A percentile compares a stretch with the other conserved stretches of the same genome.
Conservation (phyloP, 2,113 vertebrate species). For the Suncus etruscus region DNA sequence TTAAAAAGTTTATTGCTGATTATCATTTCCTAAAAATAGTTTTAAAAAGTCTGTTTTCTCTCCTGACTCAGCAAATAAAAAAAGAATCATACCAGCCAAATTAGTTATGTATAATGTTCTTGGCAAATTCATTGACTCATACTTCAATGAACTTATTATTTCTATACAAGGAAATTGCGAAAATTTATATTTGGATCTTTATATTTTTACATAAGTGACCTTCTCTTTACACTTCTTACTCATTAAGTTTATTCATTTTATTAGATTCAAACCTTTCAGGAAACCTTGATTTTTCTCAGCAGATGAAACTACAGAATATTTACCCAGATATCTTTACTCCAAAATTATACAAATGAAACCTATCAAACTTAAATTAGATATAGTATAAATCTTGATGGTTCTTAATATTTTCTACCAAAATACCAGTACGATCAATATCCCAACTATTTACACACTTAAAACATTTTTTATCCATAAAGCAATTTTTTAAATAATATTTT, state of each 20-base stretch:
- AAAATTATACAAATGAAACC: slow-evolving; percentile 49
- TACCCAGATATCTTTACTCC: slow-evolving; percentile 18
- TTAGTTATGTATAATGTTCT: slow-evolving; percentile 19
- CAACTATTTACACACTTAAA: neutral
- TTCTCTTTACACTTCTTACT: neutral
- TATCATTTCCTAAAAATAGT: slow-evolving; percentile 33
- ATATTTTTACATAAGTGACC: slow-evolving; percentile 42
- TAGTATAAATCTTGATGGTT: neutral
- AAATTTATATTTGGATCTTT: slow-evolving; percentile 61
- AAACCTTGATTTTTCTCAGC: neutral
- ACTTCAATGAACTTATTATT: slow-evolving; percentile 53
- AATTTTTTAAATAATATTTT: too few species aligned
- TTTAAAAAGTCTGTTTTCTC: neutral
- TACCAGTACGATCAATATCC: neutral
- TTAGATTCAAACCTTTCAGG: slow-evolving; percentile 50
- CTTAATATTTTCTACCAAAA: neutral
- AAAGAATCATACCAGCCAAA: neutral
- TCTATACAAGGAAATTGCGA: slow-evolving; percentile 40
- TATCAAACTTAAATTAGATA: slow-evolving; percentile 21
- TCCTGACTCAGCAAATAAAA: slow-evolving; percentile 32
- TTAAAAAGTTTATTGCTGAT: slow-evolving; percentile 4
- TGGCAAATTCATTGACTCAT: slow-evolving; percentile 10
- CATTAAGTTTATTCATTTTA: slow-evolving; percentile 16
- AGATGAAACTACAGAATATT: slow-evolving; percentile 38
- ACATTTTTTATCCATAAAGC: neutral